Base-by-base conservation (phyloP, 2,113 vertebrate species). In the Pangasianodon hypophthalmus region DNA sequence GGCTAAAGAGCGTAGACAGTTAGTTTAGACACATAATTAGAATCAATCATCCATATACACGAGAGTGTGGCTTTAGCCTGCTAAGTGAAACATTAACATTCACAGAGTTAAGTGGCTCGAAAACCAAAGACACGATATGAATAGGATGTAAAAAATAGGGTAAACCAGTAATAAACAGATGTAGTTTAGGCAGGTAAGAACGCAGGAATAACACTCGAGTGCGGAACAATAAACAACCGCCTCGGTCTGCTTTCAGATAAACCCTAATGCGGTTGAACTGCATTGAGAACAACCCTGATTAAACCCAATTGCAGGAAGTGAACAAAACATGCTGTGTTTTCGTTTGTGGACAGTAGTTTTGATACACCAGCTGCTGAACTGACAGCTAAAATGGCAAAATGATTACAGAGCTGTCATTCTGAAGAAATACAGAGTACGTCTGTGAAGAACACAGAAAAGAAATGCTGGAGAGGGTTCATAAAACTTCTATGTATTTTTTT, bases 21-120 rank as follows among this genome's bases (percentile, higher is more conserved):
- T 69, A 41, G 92, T 84, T 93, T 93, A 91, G 92, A 94, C 93
- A 94, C 93, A 93, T 95, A 94, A 95, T 94, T 95, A 92, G 92
- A 93, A 89, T 84, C 91, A 93, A 92, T 94, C 92, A 71, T 88
- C 91, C 88, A 87, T 86, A 67, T 83, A 91, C 89, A 92, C 91
- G 81, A 85, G 80, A 88, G 89, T 84, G 83, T 84, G 77, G 90
- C 80, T 88, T 88, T 54, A 79, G 82, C 80, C 69, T 92, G 80
- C 88, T 88, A 92, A 95, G 91, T 92, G 88, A 90, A 93, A 91
- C 91, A 46, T 81, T 67, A 91, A 46, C 44, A 91, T 87, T 87
- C 29, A 54, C 50, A 24, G 64, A 37, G 29, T 21, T 67, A 86
- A 60, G 58, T 21, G 50, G 11, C 4, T n/a, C 32, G 6, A 52